These are phyloP conservation scores for Caretta caretta DNA, from an alignment of 2,113 vertebrate genomes.

Conservation along the genomic window DNA sequence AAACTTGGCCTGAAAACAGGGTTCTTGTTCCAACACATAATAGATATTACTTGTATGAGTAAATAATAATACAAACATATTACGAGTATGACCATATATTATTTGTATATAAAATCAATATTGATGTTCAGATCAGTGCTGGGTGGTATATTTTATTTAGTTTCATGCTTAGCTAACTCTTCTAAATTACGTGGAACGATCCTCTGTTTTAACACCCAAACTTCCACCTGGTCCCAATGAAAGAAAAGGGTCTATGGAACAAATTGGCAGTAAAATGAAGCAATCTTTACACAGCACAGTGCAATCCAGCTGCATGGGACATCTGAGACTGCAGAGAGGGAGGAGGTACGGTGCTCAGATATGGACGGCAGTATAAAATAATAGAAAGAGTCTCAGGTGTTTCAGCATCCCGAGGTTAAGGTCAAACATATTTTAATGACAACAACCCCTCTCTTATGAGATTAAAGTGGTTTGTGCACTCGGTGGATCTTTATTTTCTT, in stretches of 20 bases:
- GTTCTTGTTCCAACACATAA: neutral
- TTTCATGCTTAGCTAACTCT: constrained; percentile 55
- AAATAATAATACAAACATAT: neutral
- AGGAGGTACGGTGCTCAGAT: constrained; percentile 51
- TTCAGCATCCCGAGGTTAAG: constrained; percentile 48
- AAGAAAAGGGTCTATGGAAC: neutral
- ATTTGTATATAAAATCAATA: neutral
- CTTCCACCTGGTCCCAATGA: constrained; percentile 56
- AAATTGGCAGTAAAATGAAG: constrained; percentile 7
- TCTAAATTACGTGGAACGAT: constrained; percentile 26
- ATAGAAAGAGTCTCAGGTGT: constrained; percentile 55
- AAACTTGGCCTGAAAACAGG: neutral
- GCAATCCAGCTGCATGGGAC: neutral
- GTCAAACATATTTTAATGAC: constrained; percentile 42
- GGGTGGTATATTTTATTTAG: constrained; percentile 28
- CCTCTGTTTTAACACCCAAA: neutral
- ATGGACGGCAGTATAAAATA: constrained; percentile 43
- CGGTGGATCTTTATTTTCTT: neutral
- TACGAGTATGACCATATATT: neutral
- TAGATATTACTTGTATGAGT: neutral
- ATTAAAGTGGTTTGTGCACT: neutral
- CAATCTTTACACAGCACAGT: neutral
- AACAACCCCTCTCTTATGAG: constrained; percentile 48
- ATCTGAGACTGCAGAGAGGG: constrained; percentile 40
- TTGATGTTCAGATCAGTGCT: constrained; percentile 50